Evolutionary conservation across 1,140 invertebrate genomes (phyloP), one percentile per base, ranked within the genome.

Genomic region (Drosophila parabipectinata): DNA sequence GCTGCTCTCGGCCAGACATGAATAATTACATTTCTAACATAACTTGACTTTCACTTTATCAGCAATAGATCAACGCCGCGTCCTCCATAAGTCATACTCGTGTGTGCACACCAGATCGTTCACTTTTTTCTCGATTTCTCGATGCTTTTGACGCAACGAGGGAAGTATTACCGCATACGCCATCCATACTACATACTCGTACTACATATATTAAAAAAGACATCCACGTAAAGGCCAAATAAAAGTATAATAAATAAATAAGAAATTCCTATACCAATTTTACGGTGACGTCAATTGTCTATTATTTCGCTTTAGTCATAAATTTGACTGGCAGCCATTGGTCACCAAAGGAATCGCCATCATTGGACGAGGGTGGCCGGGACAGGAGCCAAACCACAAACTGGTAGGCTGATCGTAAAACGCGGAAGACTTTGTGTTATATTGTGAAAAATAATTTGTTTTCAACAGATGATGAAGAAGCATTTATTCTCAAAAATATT

Each of bases 1-100:
- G 26, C 55, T 18, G 41, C 14, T 18, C 48, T 48, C 14, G 14
- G 32, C 52, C 21, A 58, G 74, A 69, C 73, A 77, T 87, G 82
- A 85, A 87, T 88, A 88, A 87, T 88, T 87, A 73, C 83, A 79
- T 87, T 87, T 87, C 75, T 79, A 88, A 52, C 75, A 87, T 82
- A 88, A 83, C 82, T 82, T 83, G 83, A 87, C 83, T 88, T 87
- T 88, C 83, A 77, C 83, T 87, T 79, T 77, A 83, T 88, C 83
- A 83, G 72, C 84, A 72, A 83, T 88, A 83, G 83, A 76, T 83
- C 67, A 79, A 61, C 72, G 34, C 61, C 47, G 51, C 59, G 45
- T 21, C 48, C 68, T 53, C 78, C 54, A 81, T 79, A 78, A 69
- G 54, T 74, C 68, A 67, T 58, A 44, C 14, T 37, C 34, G 34